phyloP scores from a whole-genome alignment of 2,797 vertebrate species.

The Lepus oiostolus region DNA sequence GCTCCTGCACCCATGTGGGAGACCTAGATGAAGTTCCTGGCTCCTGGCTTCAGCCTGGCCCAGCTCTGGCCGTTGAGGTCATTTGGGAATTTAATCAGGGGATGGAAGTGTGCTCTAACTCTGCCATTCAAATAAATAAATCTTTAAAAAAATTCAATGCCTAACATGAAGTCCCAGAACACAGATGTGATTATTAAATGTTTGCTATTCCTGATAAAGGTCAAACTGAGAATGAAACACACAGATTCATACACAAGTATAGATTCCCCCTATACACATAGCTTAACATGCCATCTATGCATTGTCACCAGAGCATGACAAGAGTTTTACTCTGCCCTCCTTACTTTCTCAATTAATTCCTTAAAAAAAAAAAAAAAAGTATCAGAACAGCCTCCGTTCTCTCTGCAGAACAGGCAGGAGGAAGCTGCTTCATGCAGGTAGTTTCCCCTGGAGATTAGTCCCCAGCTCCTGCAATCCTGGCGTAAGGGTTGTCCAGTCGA shows the following conservation, averaged over 20 bases:
- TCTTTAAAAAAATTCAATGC: no score
- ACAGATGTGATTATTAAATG: not conserved
- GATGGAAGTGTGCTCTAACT: no score
- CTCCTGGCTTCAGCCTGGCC: no score
- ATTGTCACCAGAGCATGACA: not conserved
- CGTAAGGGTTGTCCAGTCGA: not conserved
- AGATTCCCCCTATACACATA: accelerated
- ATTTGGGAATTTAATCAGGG: no score
- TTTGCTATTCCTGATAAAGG: not conserved
- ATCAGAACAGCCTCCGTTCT: not conserved
- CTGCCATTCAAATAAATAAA: no score
- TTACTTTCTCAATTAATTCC: not conserved
- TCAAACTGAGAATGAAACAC: not conserved
- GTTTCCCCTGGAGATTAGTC: not conserved
- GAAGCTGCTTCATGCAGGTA: not conserved
- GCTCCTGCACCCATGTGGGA: no score
- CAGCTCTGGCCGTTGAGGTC: no score
- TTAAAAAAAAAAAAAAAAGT: not conserved
- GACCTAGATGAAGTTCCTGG: no score
- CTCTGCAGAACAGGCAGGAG: not conserved
- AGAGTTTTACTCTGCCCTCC: not conserved
- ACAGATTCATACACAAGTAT: not conserved
- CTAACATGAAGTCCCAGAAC: not conserved
- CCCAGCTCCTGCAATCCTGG: not conserved
- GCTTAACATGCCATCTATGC: not conserved